Evolutionary conservation across 2,888 invertebrate genomes (phyloP).

Genomic region (Rosalia funebris): DNA sequence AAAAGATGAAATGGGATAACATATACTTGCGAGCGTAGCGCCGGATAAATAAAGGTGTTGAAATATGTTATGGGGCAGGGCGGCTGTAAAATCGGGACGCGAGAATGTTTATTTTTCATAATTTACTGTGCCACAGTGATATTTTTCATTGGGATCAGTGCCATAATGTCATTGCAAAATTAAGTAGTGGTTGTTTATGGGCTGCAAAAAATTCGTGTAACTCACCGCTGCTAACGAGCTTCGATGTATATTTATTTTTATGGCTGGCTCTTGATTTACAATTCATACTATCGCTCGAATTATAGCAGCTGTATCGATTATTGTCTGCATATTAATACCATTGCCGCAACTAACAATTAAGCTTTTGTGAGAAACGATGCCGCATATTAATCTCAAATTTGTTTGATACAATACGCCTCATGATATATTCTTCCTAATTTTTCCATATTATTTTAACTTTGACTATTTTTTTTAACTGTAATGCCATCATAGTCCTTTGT

Average conservation of each 20-base stretch:
- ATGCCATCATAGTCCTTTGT: no score
- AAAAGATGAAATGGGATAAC: no score
- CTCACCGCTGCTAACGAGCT: conserved; percentile 55
- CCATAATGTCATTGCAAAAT: conserved; percentile 59
- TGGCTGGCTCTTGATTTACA: conserved; percentile 44
- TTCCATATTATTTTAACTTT: no score
- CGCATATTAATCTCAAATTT: not conserved
- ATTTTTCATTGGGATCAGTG: conserved; percentile 55
- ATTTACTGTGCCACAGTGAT: conserved; percentile 48
- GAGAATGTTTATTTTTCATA: conserved; percentile 53
- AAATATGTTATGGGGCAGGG: conserved; percentile 33
- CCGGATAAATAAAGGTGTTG: conserved; percentile 36
- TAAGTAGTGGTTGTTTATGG: conserved; percentile 60
- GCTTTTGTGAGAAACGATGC: conserved; percentile 10
- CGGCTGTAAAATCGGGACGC: conserved; percentile 25
- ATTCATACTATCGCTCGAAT: conserved; percentile 33
- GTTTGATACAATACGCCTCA: not conserved
- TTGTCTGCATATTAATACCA: conserved; percentile 36
- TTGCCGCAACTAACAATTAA: conserved; percentile 25
- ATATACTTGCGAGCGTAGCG: no score
- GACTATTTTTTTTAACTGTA: no score
- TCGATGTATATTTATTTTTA: conserved; percentile 52
- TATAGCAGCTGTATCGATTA: conserved; percentile 28
- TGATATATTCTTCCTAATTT: no score
- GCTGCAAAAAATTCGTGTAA: conserved; percentile 51